Conservation (phyloP, 2,888 invertebrate species). For the Smittia sp. region DNA sequence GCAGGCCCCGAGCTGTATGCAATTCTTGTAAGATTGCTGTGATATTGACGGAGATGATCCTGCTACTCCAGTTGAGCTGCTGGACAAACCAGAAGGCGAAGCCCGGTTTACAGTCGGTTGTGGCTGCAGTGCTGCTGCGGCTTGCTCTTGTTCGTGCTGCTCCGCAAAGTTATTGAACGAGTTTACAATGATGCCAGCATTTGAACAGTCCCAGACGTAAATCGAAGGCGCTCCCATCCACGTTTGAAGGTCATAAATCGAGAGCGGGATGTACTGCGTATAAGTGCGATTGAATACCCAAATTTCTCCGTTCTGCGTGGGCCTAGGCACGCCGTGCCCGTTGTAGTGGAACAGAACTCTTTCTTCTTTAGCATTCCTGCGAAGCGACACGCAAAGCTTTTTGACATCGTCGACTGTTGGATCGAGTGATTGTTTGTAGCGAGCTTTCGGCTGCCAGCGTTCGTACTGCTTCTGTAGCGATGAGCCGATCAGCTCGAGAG, state of each 20-base stretch:
- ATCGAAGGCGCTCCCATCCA: slow-evolving; percentile 99
- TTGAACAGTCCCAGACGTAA: slow-evolving; percentile 98
- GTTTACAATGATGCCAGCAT: slow-evolving; percentile 94
- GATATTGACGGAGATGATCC: slow-evolving; percentile 27
- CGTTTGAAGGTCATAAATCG: slow-evolving; percentile 95
- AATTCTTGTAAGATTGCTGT: slow-evolving; percentile 70
- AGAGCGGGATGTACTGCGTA: slow-evolving; percentile 98
- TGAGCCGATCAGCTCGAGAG: slow-evolving; percentile 86
- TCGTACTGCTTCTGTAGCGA: slow-evolving; percentile 96
- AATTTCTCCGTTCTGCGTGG: slow-evolving; percentile 96
- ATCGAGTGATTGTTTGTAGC: slow-evolving; percentile 95
- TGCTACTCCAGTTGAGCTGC: background rate
- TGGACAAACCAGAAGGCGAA: background rate
- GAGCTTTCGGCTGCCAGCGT: slow-evolving; percentile 95
- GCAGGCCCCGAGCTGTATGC: slow-evolving; percentile 96
- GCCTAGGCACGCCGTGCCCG: slow-evolving; percentile 98
- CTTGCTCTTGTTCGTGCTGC: slow-evolving; percentile 77
- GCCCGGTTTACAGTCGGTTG: slow-evolving; percentile 12
- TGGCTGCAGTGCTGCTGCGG: slow-evolving; percentile 19
- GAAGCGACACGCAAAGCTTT: slow-evolving; percentile 88
- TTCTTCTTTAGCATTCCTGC: slow-evolving; percentile 97
- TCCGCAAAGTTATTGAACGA: slow-evolving; percentile 85
- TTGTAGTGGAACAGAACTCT: slow-evolving; percentile 98
- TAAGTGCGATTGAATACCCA: slow-evolving; percentile 99
- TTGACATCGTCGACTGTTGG: slow-evolving; percentile 98